Evolutionary conservation across 2,797 vertebrate species (phyloP).

Genomic region (Sarcophilus harrisii): DNA sequence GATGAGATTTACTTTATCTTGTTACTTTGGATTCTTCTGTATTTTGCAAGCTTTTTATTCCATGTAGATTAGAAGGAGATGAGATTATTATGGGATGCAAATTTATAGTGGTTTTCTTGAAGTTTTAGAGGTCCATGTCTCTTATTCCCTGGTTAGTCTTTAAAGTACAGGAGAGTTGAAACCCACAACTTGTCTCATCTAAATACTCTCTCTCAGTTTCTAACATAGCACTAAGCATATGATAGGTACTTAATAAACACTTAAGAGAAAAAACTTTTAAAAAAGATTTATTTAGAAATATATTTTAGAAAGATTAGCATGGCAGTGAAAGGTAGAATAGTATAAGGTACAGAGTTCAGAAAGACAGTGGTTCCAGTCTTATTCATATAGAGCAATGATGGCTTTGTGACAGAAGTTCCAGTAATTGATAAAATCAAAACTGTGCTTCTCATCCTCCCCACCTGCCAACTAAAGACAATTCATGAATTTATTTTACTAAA

Average conservation of each 20-base stretch:
- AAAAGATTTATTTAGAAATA: not conserved
- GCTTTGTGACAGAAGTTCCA: not conserved
- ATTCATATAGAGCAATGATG: not conserved
- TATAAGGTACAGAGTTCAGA: not conserved
- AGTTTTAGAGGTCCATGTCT: not conserved
- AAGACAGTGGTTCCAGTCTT: not conserved
- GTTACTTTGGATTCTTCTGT: not conserved
- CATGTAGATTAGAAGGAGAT: not conserved
- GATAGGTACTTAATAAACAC: not conserved
- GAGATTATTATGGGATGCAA: not conserved
- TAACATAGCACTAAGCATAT: not conserved
- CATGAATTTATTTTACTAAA: not conserved
- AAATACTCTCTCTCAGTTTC: not conserved
- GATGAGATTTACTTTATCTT: not conserved
- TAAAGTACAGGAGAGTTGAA: not conserved
- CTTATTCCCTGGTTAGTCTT: not conserved
- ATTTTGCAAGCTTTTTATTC: not conserved
- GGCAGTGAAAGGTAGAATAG: not conserved
- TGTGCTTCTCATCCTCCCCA: not conserved
- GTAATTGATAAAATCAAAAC: not conserved
- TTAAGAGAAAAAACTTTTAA: not conserved
- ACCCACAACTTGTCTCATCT: not conserved
- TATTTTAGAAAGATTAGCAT: not conserved
- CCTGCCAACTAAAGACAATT: not conserved
- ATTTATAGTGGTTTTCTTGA: not conserved